Percentiles rank a stretch among this genome's conserved stretches.
These are phyloP conservation scores for Leptobrachium ailaonicum DNA, from an alignment of 2,113 vertebrate genomes.

Conservation along the genomic window DNA sequence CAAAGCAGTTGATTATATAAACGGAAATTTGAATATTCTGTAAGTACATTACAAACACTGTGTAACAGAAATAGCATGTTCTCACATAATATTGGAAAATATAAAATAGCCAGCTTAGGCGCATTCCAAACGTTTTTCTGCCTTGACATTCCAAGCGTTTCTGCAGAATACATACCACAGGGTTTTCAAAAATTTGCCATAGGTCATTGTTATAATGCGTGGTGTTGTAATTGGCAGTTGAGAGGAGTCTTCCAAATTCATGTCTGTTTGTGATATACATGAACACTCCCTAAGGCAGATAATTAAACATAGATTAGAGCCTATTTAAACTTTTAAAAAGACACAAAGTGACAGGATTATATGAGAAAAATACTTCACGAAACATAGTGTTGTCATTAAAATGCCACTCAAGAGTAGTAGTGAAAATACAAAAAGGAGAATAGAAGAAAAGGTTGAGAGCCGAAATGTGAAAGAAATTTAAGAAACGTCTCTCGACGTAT, in stretches of 20 bases:
- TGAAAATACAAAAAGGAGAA: background rate
- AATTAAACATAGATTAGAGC: conserved; percentile 15
- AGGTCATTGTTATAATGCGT: conserved; percentile 93
- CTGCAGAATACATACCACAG: conserved; percentile 79
- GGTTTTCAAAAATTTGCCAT: conserved; percentile 98
- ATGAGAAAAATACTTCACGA: too few species aligned
- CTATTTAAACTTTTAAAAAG: background rate
- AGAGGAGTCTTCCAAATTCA: conserved; percentile 93
- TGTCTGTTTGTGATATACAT: conserved; percentile 96
- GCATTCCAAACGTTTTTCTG: background rate
- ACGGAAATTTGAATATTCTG: too few species aligned
- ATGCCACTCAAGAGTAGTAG: background rate
- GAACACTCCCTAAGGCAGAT: conserved; percentile 84
- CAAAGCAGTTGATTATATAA: too few species aligned
- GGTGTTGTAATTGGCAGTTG: conserved; percentile 93
- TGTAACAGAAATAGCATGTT: too few species aligned
- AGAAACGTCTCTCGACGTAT: too few species aligned
- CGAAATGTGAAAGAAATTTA: too few species aligned
- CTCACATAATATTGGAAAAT: too few species aligned
- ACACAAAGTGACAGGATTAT: background rate
- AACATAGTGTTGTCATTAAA: background rate
- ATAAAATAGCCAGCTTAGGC: too few species aligned
- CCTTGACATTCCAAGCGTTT: background rate
- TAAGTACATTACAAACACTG: too few species aligned
- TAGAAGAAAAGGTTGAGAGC: too few species aligned